Evolutionary conservation across 2,888 invertebrate species (phyloP).

Genomic region (Macaria liturata): DNA sequence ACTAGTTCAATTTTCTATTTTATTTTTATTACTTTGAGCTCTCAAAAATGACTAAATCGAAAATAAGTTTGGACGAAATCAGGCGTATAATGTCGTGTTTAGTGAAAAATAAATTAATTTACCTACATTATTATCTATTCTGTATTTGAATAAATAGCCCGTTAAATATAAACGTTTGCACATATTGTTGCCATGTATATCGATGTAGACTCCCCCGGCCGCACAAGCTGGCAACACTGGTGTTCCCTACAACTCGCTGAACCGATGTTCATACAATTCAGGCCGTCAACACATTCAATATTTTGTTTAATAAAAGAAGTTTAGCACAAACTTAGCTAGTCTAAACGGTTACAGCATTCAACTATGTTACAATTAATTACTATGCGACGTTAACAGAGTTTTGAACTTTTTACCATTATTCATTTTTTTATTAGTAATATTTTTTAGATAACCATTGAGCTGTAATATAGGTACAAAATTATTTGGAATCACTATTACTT

Average conservation of each 20-base stretch:
- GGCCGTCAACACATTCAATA: conserved; percentile 13
- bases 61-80: conserved; percentile 32
- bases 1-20: conserved; percentile 36
- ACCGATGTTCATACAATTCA: conserved; percentile 2
- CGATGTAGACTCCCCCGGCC: conserved; percentile 23
- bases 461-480: conserved; percentile 67
- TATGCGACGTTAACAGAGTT: conserved; percentile 39
- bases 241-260: no score
- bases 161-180: conserved; percentile 14
- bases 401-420: conserved; percentile 38
- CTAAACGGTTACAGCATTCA: conserved; percentile 31
- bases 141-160: conserved; percentile 28
- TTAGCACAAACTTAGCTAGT: conserved; percentile 27
- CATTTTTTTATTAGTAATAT: conserved; percentile 28
- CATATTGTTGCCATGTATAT: conserved; percentile 10
- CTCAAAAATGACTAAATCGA: conserved; percentile 26
- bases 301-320: conserved; percentile 18
- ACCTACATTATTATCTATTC: conserved; percentile 25
- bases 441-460: conserved; percentile 56
- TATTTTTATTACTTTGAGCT: conserved; percentile 32
- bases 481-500: conserved; percentile 65
- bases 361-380: conserved; percentile 35
- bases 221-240: no score
- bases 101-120: conserved; percentile 26
- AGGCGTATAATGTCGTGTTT: conserved; percentile 18